phyloP scores from a whole-genome alignment of 2,113 vertebrate genomes.

The Lampris incognitus region DNA sequence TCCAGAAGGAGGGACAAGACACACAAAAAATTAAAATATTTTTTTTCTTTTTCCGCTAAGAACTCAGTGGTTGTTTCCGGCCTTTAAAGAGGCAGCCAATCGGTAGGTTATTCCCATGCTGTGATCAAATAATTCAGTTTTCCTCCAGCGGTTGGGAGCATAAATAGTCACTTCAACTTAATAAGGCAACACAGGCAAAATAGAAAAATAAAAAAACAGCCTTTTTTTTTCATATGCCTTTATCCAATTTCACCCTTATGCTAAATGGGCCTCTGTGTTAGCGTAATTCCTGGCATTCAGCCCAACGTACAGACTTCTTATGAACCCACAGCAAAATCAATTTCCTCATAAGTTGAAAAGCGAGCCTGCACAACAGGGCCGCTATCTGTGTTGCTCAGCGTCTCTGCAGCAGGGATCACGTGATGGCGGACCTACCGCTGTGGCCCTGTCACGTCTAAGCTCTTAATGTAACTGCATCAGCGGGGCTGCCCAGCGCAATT shows the following conservation, averaged over 20 bases:
- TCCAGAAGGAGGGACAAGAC: constrained; percentile 12
- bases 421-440: constrained; percentile 18
- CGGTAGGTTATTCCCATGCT: not conserved
- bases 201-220: not conserved
- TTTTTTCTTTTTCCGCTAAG: not conserved
- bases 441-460: constrained; percentile 14
- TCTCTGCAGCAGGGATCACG: constrained; percentile 24
- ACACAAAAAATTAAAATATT: not conserved
- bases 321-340: constrained; percentile 31
- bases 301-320: constrained; percentile 3
- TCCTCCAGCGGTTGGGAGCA: not conserved
- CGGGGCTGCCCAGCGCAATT: not conserved
- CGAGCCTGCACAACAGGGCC: constrained; percentile 30
- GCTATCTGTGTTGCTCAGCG: constrained; percentile 17
- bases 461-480: constrained; percentile 16
- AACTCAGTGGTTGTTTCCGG: not conserved
- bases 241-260: not conserved
- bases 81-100: constrained; percentile 2
- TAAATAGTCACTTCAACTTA: not conserved
- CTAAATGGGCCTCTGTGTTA: not conserved
- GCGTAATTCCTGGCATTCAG: not conserved
- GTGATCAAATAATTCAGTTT: not conserved
- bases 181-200: not conserved
- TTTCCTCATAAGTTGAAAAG: constrained; percentile 13
- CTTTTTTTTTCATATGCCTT: not conserved